Percentiles rank a stretch among this genome's conserved stretches.
Conservation (phyloP, 2,113 vertebrate species). For the Bos taurus region ARS-UCD2.0 NC_037330.1:65397501-65398000, state of each 20-base stretch:
- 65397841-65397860: background rate
- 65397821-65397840: background rate
- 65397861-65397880: background rate
- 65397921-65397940: background rate
- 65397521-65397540: conserved; percentile 64
- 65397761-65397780: background rate
- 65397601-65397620: conserved; percentile 61
- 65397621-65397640: conserved; percentile 74
- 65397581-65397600: conserved; percentile 64
- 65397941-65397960: background rate
- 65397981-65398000: background rate
- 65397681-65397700: conserved; percentile 56
- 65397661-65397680: conserved; percentile 65
- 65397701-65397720: conserved; percentile 59
- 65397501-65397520: conserved; percentile 71
- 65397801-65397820: background rate
- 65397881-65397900: background rate
- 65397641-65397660: conserved; percentile 77
- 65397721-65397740: conserved; percentile 31
- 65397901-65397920: background rate
- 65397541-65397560: conserved; percentile 73
- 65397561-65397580: conserved; percentile 62
- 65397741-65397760: background rate
- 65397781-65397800: background rate
- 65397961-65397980: background rate